Conservation (phyloP, 2,888 invertebrate species). For the Nemurella pictetii region DNA sequence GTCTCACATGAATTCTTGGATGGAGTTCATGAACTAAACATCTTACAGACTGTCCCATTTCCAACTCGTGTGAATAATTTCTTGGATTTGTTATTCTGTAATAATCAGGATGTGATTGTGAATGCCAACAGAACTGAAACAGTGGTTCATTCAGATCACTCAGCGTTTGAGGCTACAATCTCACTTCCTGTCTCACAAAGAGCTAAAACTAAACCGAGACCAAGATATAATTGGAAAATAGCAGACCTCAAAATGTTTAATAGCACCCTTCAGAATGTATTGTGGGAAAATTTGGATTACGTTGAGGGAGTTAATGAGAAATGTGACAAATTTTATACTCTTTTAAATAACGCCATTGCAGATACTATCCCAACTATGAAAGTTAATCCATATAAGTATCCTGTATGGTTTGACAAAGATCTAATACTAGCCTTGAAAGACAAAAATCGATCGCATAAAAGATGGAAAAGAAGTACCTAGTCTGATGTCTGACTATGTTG, state of each 20-base stretch:
- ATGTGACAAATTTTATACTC: neutral
- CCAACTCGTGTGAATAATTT: neutral
- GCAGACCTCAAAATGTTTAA: neutral
- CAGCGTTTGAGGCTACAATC: neutral
- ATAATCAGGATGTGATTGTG: neutral
- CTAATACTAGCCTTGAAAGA: neutral
- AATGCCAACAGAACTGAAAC: neutral
- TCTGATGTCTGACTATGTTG: neutral
- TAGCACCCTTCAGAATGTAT: neutral
- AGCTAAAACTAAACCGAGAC: neutral
- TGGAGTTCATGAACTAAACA: neutral
- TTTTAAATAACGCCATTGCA: neutral
- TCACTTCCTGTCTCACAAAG: neutral
- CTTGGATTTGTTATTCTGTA: neutral
- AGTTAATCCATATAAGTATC: neutral
- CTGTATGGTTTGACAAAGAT: neutral
- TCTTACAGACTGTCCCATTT: neutral
- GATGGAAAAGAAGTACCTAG: neutral
- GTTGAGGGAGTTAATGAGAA: neutral
- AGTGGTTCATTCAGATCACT: slow-evolving; percentile 3
- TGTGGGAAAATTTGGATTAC: neutral
- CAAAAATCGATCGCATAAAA: slow-evolving; percentile 3
- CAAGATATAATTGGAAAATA: neutral
- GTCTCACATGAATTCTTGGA: neutral
- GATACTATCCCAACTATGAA: neutral